Evolutionary conservation across 2,113 vertebrate species (phyloP), one percentile per base, ranked within the genome.

Genomic region (Morone saxatilis): DNA sequence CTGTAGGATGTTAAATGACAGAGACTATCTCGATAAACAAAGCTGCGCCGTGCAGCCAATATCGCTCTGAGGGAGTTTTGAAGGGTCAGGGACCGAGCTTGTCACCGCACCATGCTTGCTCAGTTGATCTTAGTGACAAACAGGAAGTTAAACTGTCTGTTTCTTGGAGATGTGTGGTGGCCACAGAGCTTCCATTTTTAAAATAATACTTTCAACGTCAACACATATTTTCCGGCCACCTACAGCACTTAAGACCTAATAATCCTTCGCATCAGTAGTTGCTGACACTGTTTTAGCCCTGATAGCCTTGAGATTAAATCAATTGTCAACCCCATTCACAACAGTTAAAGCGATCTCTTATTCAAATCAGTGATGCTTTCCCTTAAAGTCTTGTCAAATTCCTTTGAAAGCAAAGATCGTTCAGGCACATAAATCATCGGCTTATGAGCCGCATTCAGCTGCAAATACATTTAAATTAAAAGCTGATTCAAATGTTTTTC

Each of bases 101-200:
- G 40, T 72, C 31, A 20, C 20, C 5, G 0, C 45, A 51, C 13
- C 0, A 1, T 66, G 69, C 75, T 71, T 22, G 48, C 50, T 85
- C 78, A 85, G 78, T 67, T 72, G 10, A 83, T 76, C 10, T 9
- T 6, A 70, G 5, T 17, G 19, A 71, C 53, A 85, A 78, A 84
- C 75, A 86, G 77, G 78, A 79, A 79, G 78, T 80, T 19, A 70
- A 69, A 63, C 4, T 76, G 60, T 79, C 56, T 53, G 31, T 57
- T 25, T 71, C 38, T 70, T 54, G 57, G n/a, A 54, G 22, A 19
- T 43, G 45, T 71, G 66, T 71, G 17, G 56, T 16, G 66, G 38
- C 40, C 43, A 41, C 11, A 63, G 19, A 80, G 65, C 4, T n/a
- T 69, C 22, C 16, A n/a, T 47, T 57, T 38, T 8, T 69, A 14